phyloP scores from a whole-genome alignment of 2,888 invertebrate genomes.

The Agriopis leucophaearia region DNA sequence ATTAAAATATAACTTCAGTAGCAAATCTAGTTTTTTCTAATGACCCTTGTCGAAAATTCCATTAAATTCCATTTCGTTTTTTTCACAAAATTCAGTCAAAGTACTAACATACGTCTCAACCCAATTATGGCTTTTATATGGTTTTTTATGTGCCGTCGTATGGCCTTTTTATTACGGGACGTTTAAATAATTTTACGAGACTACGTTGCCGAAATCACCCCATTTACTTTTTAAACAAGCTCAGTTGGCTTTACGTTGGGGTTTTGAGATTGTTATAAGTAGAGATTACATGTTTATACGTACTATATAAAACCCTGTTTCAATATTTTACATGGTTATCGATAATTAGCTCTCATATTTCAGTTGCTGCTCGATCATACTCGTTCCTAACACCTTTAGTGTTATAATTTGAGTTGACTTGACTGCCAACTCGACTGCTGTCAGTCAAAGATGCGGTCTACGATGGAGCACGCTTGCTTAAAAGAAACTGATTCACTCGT shows the following conservation, averaged over 20 bases:
- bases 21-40: constrained; percentile 18
- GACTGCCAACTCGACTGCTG: too few relatives aligned
- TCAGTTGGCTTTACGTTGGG: constrained; percentile 28
- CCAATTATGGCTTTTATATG: constrained; percentile 35
- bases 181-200: constrained; percentile 84
- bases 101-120: constrained; percentile 37
- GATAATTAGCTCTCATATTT: too few relatives aligned
- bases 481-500: too few relatives aligned
- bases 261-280: constrained; percentile 31
- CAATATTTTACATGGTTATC: neutral
- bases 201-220: constrained; percentile 75
- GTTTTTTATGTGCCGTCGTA: constrained; percentile 70
- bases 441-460: too few relatives aligned
- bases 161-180: constrained; percentile 78
- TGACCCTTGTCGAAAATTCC: constrained; percentile 24
- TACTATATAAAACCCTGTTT: neutral
- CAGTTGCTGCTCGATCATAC: too few relatives aligned
- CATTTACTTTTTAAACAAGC: constrained; percentile 74
- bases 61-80: constrained; percentile 21
- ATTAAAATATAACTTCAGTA: neutral
- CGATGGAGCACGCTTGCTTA: too few relatives aligned
- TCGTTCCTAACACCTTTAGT: too few relatives aligned
- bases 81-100: constrained; percentile 28
- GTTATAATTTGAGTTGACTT: too few relatives aligned
- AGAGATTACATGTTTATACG: constrained; percentile 13